Conservation (phyloP, 2,113 vertebrate species). For the Macrotis lagotis region DNA sequence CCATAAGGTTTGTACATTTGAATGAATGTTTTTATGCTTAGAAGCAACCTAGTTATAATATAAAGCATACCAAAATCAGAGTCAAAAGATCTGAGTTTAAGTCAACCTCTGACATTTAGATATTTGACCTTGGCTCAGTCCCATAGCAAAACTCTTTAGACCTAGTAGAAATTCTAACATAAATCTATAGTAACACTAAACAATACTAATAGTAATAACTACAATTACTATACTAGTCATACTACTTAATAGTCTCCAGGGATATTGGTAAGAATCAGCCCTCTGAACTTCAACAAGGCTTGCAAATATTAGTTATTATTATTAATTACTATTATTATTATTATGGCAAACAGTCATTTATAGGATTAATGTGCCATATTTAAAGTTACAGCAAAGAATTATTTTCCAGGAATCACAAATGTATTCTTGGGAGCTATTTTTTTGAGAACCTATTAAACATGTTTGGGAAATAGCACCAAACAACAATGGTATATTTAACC, state of each 20-base stretch:
- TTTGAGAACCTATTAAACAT: conserved; percentile 66
- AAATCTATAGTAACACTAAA: background rate
- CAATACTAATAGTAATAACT: background rate
- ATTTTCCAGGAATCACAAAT: conserved; percentile 47
- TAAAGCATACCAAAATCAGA: background rate
- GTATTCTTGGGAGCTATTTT: conserved; percentile 52
- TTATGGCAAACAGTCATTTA: background rate
- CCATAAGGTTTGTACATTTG: background rate
- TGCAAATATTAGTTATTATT: background rate
- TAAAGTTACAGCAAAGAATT: conserved; percentile 41
- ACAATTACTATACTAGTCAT: background rate
- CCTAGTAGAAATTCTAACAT: no score
- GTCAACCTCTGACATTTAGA: background rate
- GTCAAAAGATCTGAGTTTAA: background rate
- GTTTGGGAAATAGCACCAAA: conserved; percentile 42
- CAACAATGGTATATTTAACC: conserved; percentile 44
- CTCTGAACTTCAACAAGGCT: background rate
- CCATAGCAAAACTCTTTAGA: background rate
- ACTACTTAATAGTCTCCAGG: background rate
- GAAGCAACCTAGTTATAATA: background rate
- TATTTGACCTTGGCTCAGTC: background rate
- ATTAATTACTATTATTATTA: background rate
- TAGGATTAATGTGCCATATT: background rate
- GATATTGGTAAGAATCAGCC: background rate
- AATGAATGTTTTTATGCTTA: background rate